phyloP scores from a whole-genome alignment of 2,113 vertebrate genomes.

The Arenaria interpres region DNA sequence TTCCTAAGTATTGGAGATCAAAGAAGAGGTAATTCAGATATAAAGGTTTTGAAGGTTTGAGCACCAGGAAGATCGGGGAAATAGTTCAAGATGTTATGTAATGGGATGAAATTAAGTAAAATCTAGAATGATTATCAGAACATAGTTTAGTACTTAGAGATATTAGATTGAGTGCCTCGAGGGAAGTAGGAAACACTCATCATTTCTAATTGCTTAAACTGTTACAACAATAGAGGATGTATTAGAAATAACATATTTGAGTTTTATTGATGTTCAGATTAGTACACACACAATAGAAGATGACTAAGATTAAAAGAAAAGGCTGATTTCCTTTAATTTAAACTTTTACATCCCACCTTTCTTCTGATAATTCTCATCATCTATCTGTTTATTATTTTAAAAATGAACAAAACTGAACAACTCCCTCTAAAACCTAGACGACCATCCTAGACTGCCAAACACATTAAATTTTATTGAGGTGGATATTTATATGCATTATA shows the following conservation, averaged over 20 bases:
- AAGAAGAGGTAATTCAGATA: not conserved
- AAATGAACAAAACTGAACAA: not conserved
- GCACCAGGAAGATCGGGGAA: not conserved
- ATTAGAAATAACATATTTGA: not conserved
- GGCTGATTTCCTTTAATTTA: not conserved
- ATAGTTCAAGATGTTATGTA: not conserved
- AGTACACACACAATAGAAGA: not conserved
- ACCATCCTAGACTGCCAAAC: not conserved
- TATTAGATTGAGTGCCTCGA: not conserved
- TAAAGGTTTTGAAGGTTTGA: not conserved
- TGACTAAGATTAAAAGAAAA: not conserved
- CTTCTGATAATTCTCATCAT: not conserved
- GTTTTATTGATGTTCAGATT: not conserved
- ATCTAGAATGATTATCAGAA: not conserved
- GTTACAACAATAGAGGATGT: not conserved
- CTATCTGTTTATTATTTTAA: not conserved
- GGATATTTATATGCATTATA: not conserved
- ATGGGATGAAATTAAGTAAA: not conserved
- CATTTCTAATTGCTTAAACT: not conserved
- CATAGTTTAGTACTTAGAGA: not conserved
- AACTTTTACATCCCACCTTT: not conserved
- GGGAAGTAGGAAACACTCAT: not conserved
- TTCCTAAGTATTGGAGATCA: not conserved
- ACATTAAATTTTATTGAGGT: not conserved
- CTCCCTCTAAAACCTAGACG: not conserved